Evolutionary conservation across 2,888 invertebrate genomes (phyloP), one percentile per base, ranked within the genome.

Genomic region (Troides helena): DNA sequence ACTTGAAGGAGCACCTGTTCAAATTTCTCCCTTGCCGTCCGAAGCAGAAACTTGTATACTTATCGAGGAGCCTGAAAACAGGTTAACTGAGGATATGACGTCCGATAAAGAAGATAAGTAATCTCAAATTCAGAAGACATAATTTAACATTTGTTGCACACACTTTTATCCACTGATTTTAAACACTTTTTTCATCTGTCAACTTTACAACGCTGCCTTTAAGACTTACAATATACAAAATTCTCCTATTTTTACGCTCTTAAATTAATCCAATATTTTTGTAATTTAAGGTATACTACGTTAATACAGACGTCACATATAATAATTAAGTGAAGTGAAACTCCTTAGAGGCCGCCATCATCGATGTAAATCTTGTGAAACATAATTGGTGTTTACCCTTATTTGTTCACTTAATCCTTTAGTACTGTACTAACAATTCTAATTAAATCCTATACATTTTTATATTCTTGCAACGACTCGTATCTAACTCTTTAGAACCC

Each of bases 1-100:
- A 21, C 75, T 77, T 39, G 75, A 81, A 62, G 73, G 80, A 53
- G 74, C 78, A 50, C 77, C 84, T 17, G 78, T 80, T 17, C 73
- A 72, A 65, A 72, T 73, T 67, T 18, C 72, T 65, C 64, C 74
- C 67, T 46, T 71, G 12, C 74, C 72, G 53, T 72, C 72, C 68
- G 68, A 76, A 57, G 72, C 77, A 18, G 86, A 88, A 72, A 89
- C 87, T 2, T 81, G 80, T 72, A 84, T 89, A 73, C 84, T 82
- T 61, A 85, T 89, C 72, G 88, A 88, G 66, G 75, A 80, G 43
- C 73, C 80, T n/a, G 76, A 75, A 68, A 73, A 57, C 25, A 72
- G 72, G 57, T 67, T 62, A 23, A 74, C 72, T 21, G 70, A 68
- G 63, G 71, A 70, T 68, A 75, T 70, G 50, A 75, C 73, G 39